Percentiles rank a stretch among this genome's conserved stretches.
Conservation (phyloP, 2,113 vertebrate genomes). For the Leuciscus idus region DNA sequence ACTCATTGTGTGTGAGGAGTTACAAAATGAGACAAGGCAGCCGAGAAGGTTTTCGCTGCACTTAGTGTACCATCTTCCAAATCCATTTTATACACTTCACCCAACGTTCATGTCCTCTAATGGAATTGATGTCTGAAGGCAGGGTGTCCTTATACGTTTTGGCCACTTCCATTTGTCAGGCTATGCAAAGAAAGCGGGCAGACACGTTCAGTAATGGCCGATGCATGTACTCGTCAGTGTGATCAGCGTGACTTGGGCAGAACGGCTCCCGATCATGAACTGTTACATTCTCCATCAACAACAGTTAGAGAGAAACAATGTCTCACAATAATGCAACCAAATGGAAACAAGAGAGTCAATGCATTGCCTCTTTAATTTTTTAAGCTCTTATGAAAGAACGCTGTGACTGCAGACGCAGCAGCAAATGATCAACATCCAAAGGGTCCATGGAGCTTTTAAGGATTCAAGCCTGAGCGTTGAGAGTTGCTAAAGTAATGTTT, state of each 20-base stretch:
- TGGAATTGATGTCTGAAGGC: slow-evolving; percentile 21
- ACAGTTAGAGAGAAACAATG: background rate
- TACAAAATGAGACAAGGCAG: slow-evolving; percentile 38
- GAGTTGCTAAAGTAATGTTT: slow-evolving; percentile 7
- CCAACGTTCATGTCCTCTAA: slow-evolving; percentile 45
- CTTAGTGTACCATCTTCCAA: slow-evolving; percentile 44
- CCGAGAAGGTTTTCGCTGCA: slow-evolving; percentile 18
- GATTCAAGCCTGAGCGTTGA: background rate
- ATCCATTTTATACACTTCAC: slow-evolving; percentile 50
- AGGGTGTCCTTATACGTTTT: slow-evolving; percentile 8
- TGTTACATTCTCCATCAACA: slow-evolving; percentile 37
- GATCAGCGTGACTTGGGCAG: background rate
- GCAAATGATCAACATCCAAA: background rate
- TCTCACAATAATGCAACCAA: slow-evolving; percentile 3
- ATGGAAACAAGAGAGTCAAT: background rate
- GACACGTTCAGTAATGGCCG: slow-evolving; percentile 38
- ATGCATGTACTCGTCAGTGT: slow-evolving; percentile 36
- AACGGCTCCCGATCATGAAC: slow-evolving; percentile 4
- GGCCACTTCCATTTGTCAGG: slow-evolving; percentile 34
- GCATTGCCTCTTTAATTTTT: slow-evolving; percentile 16
- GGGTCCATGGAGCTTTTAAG: slow-evolving; percentile 32
- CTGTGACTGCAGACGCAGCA: slow-evolving; percentile 15
- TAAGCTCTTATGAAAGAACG: background rate
- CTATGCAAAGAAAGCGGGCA: slow-evolving; percentile 18
- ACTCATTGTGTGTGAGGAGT: slow-evolving; percentile 5